These are phyloP conservation scores for Pristiophorus japonicus DNA, from an alignment of 2,113 vertebrate species.

Conservation along the genomic window DNA sequence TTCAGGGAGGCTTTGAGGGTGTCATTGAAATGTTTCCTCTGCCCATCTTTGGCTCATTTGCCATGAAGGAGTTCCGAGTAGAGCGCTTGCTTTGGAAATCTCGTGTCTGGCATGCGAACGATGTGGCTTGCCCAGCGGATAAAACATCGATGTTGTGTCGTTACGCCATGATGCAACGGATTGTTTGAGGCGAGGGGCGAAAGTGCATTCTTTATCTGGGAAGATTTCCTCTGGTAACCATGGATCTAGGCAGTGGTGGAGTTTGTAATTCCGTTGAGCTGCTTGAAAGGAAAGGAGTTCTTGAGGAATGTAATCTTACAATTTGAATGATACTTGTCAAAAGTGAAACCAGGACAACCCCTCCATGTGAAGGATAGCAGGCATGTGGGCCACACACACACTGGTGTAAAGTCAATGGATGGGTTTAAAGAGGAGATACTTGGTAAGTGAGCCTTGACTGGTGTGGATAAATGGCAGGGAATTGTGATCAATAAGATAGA, in stretches of 20 bases:
- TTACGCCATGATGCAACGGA: not conserved
- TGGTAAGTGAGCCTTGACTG: not conserved
- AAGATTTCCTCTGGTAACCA: not conserved
- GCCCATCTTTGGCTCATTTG: too few species aligned
- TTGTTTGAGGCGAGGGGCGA: not conserved
- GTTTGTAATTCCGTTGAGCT: not conserved
- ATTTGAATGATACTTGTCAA: not conserved
- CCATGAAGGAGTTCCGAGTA: too few species aligned
- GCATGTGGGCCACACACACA: not conserved
- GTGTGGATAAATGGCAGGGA: not conserved
- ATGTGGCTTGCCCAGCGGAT: too few species aligned
- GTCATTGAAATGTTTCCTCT: too few species aligned
- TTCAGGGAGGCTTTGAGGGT: too few species aligned
- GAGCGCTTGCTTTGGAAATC: too few species aligned
- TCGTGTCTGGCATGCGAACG: too few species aligned
- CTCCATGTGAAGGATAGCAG: not conserved
- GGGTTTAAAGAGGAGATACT: not conserved
- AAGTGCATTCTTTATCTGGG: not conserved
- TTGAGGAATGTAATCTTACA: not conserved
- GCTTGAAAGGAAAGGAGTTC: too few species aligned
- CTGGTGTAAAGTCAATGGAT: not conserved
- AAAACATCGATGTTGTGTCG: not conserved
- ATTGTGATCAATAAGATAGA: not conserved
- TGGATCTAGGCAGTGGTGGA: not conserved
- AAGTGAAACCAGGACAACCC: not conserved